phyloP scores from a whole-genome alignment of 53 echinoderm and acorn worm species.

The Echinometra lucunter region DNA sequence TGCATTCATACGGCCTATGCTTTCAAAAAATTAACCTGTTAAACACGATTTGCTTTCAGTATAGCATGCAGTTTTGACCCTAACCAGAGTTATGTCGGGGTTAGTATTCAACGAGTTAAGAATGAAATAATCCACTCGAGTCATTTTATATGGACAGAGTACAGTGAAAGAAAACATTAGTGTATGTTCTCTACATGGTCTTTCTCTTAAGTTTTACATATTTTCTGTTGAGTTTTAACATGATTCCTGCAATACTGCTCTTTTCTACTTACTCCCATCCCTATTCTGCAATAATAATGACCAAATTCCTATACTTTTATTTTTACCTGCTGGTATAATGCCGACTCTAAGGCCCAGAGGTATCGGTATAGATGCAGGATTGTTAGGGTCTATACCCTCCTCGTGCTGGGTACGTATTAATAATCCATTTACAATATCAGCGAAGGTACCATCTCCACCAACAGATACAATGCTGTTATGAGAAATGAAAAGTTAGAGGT shows the following conservation, averaged over 20 bases:
- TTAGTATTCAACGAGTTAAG: too few relatives aligned
- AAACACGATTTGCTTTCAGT: too few relatives aligned
- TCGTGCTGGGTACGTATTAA: constrained; percentile 83
- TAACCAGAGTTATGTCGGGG: too few relatives aligned
- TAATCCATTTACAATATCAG: constrained; percentile 92
- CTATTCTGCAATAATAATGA: neutral
- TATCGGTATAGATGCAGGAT: constrained; percentile 75
- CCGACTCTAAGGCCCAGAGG: constrained; percentile 84
- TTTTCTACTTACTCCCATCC: neutral
- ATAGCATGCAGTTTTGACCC: too few relatives aligned
- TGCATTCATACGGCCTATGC: too few relatives aligned
- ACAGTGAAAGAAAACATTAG: too few relatives aligned
- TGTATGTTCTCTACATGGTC: too few relatives aligned
- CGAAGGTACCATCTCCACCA: constrained; percentile 95
- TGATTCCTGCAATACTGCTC: neutral
- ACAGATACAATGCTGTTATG: constrained; percentile 87
- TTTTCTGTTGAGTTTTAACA: neutral
- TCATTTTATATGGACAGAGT: too few relatives aligned
- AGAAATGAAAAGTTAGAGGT: neutral
- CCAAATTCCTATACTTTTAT: neutral
- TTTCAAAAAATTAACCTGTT: too few relatives aligned
- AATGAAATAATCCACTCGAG: too few relatives aligned
- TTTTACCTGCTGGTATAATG: constrained; percentile 94
- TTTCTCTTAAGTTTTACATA: neutral
- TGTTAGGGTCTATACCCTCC: constrained; percentile 78